Evolutionary conservation across 1,140 invertebrate species (phyloP).

Genomic region (Temnothorax curvispinosus): DNA sequence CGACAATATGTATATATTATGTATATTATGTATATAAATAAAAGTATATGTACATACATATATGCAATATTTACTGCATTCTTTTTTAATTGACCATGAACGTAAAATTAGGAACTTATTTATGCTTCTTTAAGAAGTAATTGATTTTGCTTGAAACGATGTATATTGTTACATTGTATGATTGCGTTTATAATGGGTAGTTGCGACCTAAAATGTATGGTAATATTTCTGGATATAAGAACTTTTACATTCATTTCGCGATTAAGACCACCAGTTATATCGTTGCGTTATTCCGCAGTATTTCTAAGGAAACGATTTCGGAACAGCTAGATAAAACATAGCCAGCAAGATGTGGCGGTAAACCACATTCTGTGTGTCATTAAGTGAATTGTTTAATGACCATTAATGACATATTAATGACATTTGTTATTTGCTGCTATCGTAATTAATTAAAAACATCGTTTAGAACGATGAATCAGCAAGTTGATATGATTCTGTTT

Average conservation of each 20-base stretch:
- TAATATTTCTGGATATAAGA: constrained; percentile 1
- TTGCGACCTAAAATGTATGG: neutral
- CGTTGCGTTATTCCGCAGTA: neutral
- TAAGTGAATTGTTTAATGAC: neutral
- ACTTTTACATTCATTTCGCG: constrained; percentile 2
- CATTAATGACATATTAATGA: neutral
- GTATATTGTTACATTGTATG: neutral
- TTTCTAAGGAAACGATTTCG: constrained; percentile 15
- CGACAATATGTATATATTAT: constrained; percentile 20
- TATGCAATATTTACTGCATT: neutral
- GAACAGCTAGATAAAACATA: neutral
- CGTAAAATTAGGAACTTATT: neutral
- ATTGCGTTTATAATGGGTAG: neutral
- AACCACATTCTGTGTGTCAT: neutral
- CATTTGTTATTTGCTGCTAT: constrained; percentile 1
- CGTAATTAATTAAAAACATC: constrained; percentile 32
- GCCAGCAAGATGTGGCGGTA: neutral
- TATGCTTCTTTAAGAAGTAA: neutral
- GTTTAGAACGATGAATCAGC: neutral
- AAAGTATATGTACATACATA: neutral
- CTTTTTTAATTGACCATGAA: constrained; percentile 9
- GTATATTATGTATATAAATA: constrained; percentile 1
- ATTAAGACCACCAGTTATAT: neutral
- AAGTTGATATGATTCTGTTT: neutral
- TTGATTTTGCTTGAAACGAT: neutral